Evolutionary conservation across 1,140 invertebrate genomes (phyloP), one percentile per base, ranked within the genome.

Genomic region (Anthonomus grandis): DNA sequence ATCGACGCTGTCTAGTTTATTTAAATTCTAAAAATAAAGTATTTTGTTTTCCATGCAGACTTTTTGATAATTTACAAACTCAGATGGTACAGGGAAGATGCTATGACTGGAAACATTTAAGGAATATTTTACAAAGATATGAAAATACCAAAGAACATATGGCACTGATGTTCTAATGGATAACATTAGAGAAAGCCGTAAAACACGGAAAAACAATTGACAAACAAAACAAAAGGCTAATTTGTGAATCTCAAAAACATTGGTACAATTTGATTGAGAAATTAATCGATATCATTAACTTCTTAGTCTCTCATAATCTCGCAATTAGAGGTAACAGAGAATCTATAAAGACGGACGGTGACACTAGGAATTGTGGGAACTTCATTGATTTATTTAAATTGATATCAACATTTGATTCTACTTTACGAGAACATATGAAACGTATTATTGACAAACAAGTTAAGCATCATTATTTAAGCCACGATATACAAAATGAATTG

Each of bases 101-200:
- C 38, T 66, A 63, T 68, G 63, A 66, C 48, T 68, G 61, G 63
- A 68, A 66, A 68, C 55, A 68, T 54, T 68, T 64, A 51, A 64
- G 64, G 46, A 59, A 24, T 27, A 65, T 66, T 63, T 63, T 66
- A 60, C 60, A 65, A 21, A 65, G 60, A 54, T 60, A 68, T 62
- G 66, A 66, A 39, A 63, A 65, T 65, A 63, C 53, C 51, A 61
- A 65, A 63, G 63, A 57, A n/a, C n/a, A 62, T 60, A 64, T 59
- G 63, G 60, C 27, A 42, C 46, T 22, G 58, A 66, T 66, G 59
- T 60, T 68, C 49, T 49, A 66, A 62, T 65, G 61, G 60, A 45
- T 63, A 57, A 59, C 38, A 53, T 66, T 61, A 57, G 60, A 68
- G 34, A 66, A 61, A 57, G 66, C 17, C 47, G 63, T 68, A 58